Base-by-base conservation (phyloP, 2,797 vertebrate species). In the Melopsittacus undulatus region DNA sequence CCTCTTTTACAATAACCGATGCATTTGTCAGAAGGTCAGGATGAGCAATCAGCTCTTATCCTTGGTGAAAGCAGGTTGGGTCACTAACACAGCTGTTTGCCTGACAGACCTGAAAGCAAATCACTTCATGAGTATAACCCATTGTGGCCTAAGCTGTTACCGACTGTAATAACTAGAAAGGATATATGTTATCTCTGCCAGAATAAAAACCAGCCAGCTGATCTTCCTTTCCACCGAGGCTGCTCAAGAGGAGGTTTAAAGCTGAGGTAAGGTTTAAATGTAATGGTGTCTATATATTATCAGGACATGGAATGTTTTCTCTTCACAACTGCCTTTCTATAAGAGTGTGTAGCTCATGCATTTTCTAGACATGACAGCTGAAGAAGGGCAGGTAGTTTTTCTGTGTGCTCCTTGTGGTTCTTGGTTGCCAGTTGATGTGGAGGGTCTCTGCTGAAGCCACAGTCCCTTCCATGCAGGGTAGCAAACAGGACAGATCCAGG, bases 371-470 rank as follows among this genome's bases (percentile, higher is more conserved):
- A 34, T 57, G n/a, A 16, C 22, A 34, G 22, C 56, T 15, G n/a
- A 34, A 9, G n/a, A 57, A 34, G 56, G 15, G 22, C 56, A 57
- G n/a, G 20, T 57, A 23, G 26, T 22, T 23, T 59, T 17, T 36
- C 57, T 64, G 45, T 29, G 11, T 1, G 8, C 17, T 61, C 76
- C 32, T 23, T 0, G 0, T 23, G 46, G 45, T 14, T 61, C 45
- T n/a, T 1, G 0, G 56, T 20, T 21, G 17, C 45, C 30, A 30
- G 20, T 7, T 0, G 0, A 48, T 2, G 0, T 4, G 13, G 34
- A 40, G n/a, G 32, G 23, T 73, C 16, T n/a, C 32, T 43, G 2
- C 32, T 2, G 1, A 49, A 56, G 24, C 32, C 29, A 14, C 2
- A 1, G 19, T 45, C n/a, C 12, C 34, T 72, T 49, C 46, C 40